Percentiles rank a stretch among this genome's conserved stretches.
These are phyloP conservation scores for Bucorvus abyssinicus DNA, from an alignment of 2,797 vertebrate genomes.

Conservation along the genomic window DNA sequence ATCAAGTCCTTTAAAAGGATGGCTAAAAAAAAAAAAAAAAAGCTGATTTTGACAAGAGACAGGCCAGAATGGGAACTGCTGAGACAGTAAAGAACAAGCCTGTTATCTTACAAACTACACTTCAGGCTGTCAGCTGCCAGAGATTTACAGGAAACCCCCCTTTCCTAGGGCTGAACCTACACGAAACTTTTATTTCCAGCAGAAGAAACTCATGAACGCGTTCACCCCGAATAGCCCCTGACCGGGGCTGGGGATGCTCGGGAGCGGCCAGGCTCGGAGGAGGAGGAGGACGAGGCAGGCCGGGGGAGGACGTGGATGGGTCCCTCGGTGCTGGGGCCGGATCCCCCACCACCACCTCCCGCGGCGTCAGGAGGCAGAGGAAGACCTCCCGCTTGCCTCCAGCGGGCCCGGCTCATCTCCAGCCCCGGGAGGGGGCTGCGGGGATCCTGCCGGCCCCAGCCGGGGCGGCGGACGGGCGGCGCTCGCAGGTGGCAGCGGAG, in stretches of 20 bases:
- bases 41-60: conserved; percentile 61
- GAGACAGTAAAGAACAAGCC: conserved; percentile 63
- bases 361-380: not conserved
- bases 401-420: not conserved
- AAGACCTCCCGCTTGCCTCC: not conserved
- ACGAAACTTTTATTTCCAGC: not conserved
- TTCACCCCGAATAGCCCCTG: not conserved
- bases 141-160: conserved; percentile 61
- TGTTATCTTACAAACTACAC: conserved; percentile 72
- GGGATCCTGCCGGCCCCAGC: not conserved
- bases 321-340: not conserved
- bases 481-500: not conserved
- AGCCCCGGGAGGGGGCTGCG: not conserved
- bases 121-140: conserved; percentile 69
- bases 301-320: no score
- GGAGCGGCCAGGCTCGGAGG: not conserved
- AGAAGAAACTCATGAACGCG: not conserved
- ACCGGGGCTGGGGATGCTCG: not conserved
- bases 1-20: not conserved
- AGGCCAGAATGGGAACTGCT: conserved; percentile 59
- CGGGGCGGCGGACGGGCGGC: not conserved
- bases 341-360: not conserved
- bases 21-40: not conserved
- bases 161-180: conserved; percentile 6
- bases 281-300: no score